Conservation (phyloP, 2,888 invertebrate genomes). For the Criorhina ranunculi region DNA sequence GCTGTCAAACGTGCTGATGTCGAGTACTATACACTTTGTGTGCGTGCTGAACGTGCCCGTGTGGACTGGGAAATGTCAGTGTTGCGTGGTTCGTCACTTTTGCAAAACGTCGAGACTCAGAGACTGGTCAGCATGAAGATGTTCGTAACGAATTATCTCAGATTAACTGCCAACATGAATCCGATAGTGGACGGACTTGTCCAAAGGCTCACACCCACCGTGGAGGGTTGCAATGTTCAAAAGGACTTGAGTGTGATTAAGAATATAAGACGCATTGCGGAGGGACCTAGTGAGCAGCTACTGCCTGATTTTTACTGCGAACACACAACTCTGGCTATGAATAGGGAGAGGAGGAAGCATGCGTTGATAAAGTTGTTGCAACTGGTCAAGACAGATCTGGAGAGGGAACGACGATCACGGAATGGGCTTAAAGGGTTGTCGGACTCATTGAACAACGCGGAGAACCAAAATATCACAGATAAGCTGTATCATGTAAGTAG, state of each 20-base stretch:
- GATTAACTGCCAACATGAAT: slow-evolving; percentile 89
- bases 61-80: slow-evolving; percentile 97
- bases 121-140: slow-evolving; percentile 92
- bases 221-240: slow-evolving; percentile 83
- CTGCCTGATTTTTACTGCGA: slow-evolving; percentile 98
- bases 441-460: slow-evolving; percentile 94
- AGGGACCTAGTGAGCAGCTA: slow-evolving; percentile 91
- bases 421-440: slow-evolving; percentile 95
- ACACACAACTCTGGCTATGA: slow-evolving; percentile 96
- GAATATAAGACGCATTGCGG: slow-evolving; percentile 83
- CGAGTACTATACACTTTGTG: slow-evolving; percentile 96
- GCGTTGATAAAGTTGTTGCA: slow-evolving; percentile 93
- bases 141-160: slow-evolving; percentile 88
- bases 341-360: slow-evolving; percentile 94
- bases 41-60: slow-evolving; percentile 94
- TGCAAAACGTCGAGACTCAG: slow-evolving; percentile 96
- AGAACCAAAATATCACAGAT: slow-evolving; percentile 95
- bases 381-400: slow-evolving; percentile 94
- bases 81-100: slow-evolving; percentile 92
- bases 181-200: slow-evolving; percentile 90
- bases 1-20: slow-evolving; percentile 96
- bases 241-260: slow-evolving; percentile 84
- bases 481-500: slow-evolving; percentile 94
- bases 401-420: slow-evolving; percentile 94
- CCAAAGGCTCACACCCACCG: slow-evolving; percentile 81